Evolutionary conservation across 2,797 vertebrate genomes (phyloP).

Genomic region (Galagoides demidoff): DNA sequence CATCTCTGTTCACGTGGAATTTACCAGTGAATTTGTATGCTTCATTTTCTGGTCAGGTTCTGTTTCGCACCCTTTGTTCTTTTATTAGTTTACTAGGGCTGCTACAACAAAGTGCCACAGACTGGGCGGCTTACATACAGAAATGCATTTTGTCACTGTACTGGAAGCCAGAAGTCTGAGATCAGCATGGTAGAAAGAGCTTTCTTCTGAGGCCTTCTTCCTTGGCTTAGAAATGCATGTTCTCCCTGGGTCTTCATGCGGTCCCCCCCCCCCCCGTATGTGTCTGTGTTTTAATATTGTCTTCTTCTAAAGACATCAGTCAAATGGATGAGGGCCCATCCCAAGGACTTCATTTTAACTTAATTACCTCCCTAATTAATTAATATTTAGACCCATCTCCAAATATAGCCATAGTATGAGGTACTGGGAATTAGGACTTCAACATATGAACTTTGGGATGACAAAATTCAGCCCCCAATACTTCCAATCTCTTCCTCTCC

Average conservation of each 20-base stretch:
- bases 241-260: neutral
- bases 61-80: neutral
- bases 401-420: neutral
- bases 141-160: neutral
- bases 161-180: neutral
- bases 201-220: neutral
- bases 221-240: neutral
- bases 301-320: neutral
- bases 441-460: neutral
- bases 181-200: neutral
- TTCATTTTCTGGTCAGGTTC: neutral
- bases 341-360: neutral
- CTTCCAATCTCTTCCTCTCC: neutral
- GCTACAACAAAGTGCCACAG: neutral
- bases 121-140: neutral
- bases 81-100: neutral
- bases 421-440: neutral
- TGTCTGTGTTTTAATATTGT: neutral
- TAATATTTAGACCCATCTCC: neutral
- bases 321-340: neutral
- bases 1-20: neutral
- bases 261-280: neutral
- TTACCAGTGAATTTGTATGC: neutral
- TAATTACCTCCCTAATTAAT: neutral
- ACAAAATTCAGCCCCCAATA: neutral